Base-by-base conservation (phyloP, 2,113 vertebrate genomes). In the Dromaius novaehollandiae region DNA sequence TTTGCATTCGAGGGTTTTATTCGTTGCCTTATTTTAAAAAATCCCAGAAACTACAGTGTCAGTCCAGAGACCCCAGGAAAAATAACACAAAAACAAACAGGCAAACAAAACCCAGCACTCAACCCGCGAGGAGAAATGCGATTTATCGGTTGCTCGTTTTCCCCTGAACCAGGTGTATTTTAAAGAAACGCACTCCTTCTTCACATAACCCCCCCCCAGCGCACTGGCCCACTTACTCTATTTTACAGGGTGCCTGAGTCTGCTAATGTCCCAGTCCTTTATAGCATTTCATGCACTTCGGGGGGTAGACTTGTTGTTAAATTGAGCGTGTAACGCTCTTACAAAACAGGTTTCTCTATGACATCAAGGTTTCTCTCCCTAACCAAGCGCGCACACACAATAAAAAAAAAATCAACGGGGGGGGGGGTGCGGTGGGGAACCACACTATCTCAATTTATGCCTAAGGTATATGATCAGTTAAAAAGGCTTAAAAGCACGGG, bases 401-500 rank as follows among this genome's bases (percentile, higher is more conserved):
- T 82, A 93, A 91, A 5, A 82, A 85, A 26, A 82, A 55, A 69
- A 64, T 38, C 20, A 44, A 32, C 36, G n/a, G 79, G 93, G 91
- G 95, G 94, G 88, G 91, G 97, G 91, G 93, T 88, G 88, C 53
- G 71, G 82, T 60, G 97, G 95, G 97, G 97, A 96, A 98, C 91
- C 95, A 96, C 97, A 98, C 98, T 98, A 98, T 99, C 99, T 99
- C 99, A 98, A 99, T 99, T 99, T 99, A 99, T 99, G 99, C 98
- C 99, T 98, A 98, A 99, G 99, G 99, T 99, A 99, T 98, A 99
- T 98, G 99, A 99, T 98, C 98, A 98, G 99, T 99, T 99, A 99
- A 99, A 98, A 99, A 99, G 99, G 98, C 99, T 99, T 99, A 99
- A 99, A 99, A 99, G 99, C 99, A 99, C 96, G 98, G 98, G 98